A percentile compares a stretch with the other conserved stretches of the same genome.
Conservation (phyloP, 2,888 invertebrate species). For the Himalopsyche kuldschensis region DNA sequence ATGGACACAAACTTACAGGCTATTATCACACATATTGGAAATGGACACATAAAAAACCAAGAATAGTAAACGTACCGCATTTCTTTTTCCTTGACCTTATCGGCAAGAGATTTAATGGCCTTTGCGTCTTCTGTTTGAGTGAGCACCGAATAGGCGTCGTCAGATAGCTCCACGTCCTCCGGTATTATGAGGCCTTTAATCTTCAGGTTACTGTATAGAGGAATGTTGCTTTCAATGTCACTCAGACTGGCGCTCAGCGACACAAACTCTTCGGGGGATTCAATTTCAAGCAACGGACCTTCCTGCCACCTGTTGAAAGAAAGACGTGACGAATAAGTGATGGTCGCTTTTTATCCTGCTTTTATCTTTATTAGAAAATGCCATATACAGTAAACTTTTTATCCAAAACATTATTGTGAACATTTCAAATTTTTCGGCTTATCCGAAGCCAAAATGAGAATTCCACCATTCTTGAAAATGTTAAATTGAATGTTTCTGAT, state of each 20-base stretch:
- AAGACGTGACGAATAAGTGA: too few species aligned
- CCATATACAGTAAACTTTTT: too few species aligned
- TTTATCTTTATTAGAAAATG: neutral
- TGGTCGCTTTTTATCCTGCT: neutral
- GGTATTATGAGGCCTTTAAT: slow-evolving; percentile 68
- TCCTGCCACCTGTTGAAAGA: slow-evolving; percentile 68
- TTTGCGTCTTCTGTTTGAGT: slow-evolving; percentile 45
- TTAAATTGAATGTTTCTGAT: too few species aligned
- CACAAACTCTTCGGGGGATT: slow-evolving; percentile 40
- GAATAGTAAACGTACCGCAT: slow-evolving; percentile 50
- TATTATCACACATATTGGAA: neutral
- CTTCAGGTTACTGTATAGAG: slow-evolving; percentile 39
- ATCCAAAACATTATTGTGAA: too few species aligned
- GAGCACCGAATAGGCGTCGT: slow-evolving; percentile 55
- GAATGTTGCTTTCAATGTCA: slow-evolving; percentile 4
- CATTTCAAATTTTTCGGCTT: too few species aligned
- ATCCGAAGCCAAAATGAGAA: too few species aligned
- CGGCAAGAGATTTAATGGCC: slow-evolving; percentile 47
- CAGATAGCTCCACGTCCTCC: slow-evolving; percentile 63
- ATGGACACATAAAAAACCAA: neutral
- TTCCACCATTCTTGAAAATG: too few species aligned
- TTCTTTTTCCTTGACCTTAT: slow-evolving; percentile 56
- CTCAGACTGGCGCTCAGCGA: neutral
- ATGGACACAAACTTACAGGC: too few species aligned
- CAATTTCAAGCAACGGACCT: slow-evolving; percentile 72